A percentile compares a stretch with the other conserved stretches of the same genome.
These are phyloP conservation scores for Ectemnius lituratus DNA, from an alignment of 2,888 invertebrate genomes.

Conservation along the genomic window DNA sequence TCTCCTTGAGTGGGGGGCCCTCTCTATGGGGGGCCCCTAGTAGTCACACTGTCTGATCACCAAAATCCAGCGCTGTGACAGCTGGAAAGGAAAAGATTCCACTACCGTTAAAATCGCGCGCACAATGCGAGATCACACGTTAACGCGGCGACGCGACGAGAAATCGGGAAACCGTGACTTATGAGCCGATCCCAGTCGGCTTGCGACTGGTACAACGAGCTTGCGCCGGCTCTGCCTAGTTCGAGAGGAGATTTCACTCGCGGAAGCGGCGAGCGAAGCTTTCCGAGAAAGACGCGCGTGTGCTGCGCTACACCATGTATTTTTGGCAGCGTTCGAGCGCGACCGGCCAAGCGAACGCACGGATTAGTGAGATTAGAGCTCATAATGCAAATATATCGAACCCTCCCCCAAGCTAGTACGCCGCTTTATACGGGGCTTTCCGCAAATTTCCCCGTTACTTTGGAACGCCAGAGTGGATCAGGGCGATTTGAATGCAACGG, in stretches of 20 bases:
- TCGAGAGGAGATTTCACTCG: background rate
- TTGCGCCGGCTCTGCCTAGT: background rate
- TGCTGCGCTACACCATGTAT: constrained; percentile 7
- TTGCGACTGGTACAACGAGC: background rate
- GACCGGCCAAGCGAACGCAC: background rate
- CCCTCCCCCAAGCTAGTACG: background rate
- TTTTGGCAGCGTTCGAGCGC: constrained; percentile 32
- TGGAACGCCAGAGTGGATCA: too few species aligned
- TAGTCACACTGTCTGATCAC: constrained; percentile 62
- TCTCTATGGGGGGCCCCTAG: constrained; percentile 71
- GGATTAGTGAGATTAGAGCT: constrained; percentile 24
- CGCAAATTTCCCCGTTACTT: too few species aligned
- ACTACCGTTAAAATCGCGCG: constrained; percentile 48
- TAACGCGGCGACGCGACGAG: constrained; percentile 19
- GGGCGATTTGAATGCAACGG: too few species aligned
- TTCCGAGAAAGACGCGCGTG: constrained; percentile 18
- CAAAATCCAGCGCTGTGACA: constrained; percentile 74
- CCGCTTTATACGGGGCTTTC: too few species aligned
- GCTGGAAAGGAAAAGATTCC: constrained; percentile 65
- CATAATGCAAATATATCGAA: constrained; percentile 3
- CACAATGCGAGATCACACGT: constrained; percentile 17
- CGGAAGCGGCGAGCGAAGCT: constrained; percentile 16
- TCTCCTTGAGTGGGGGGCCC: constrained; percentile 69
- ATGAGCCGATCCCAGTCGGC: too few species aligned
- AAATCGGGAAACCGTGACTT: constrained; percentile 44